These are phyloP conservation scores for Kradibia gibbosae DNA, from an alignment of 1,140 invertebrate species.

Conservation along the genomic window DNA sequence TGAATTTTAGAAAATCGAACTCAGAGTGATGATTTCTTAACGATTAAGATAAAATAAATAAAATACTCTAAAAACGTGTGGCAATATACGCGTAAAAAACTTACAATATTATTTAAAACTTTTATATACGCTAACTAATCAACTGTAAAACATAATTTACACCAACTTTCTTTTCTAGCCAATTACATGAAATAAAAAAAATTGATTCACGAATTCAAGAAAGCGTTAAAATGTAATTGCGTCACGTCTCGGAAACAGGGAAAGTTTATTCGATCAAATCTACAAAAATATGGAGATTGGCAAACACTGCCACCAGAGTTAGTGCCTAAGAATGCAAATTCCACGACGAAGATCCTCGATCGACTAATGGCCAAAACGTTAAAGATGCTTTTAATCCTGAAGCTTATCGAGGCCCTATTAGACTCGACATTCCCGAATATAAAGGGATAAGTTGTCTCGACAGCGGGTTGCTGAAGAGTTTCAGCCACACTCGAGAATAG, in stretches of 20 bases:
- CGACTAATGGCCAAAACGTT: too few relatives aligned
- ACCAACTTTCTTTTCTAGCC: conserved; percentile 39
- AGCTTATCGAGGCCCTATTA: too few relatives aligned
- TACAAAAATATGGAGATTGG: too few relatives aligned
- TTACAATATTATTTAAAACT: conserved; percentile 53
- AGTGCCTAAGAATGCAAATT: too few relatives aligned
- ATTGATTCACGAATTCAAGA: not conserved
- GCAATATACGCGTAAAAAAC: conserved; percentile 50
- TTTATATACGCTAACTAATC: conserved; percentile 51
- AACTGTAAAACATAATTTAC: conserved; percentile 54
- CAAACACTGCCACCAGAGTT: too few relatives aligned
- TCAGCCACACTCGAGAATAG: too few relatives aligned
- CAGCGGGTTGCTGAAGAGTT: too few relatives aligned
- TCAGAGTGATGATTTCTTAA: conserved; percentile 43
- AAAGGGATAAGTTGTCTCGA: too few relatives aligned
- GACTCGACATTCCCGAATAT: too few relatives aligned
- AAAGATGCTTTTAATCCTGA: too few relatives aligned
- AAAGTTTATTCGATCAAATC: not conserved
- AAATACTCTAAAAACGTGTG: conserved; percentile 54
- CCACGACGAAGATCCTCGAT: too few relatives aligned
- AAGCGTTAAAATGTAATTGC: conserved; percentile 1
- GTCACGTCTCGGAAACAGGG: not conserved
- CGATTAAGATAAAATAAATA: conserved; percentile 54
- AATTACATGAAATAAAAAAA: conserved; percentile 48
- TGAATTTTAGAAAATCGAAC: conserved; percentile 33